These are phyloP conservation scores for Pocillopora meandrina DNA, from an alignment of 92 coral and sea anemone genomes.

Conservation along the genomic window DNA sequence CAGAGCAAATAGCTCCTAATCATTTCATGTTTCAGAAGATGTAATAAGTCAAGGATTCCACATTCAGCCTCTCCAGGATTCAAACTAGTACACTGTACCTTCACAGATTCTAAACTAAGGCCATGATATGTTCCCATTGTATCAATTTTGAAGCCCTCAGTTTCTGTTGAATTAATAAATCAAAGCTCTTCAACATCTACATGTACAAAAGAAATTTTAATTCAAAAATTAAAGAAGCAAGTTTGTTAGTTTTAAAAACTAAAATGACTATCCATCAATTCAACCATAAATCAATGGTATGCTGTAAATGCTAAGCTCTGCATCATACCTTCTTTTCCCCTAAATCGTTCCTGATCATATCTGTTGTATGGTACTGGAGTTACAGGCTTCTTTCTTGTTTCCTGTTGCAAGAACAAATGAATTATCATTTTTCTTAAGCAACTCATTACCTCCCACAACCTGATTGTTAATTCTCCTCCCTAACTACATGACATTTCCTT, in stretches of 20 bases:
- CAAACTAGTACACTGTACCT: slow-evolving; percentile 47
- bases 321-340: slow-evolving; percentile 91
- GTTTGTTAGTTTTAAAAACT: no score
- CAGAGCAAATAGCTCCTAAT: no score
- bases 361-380: slow-evolving; percentile 97
- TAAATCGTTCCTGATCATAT: slow-evolving; percentile 97
- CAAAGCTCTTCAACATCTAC: background rate
- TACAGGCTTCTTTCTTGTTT: slow-evolving; percentile 83
- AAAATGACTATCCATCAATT: no score
- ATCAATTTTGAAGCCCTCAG: slow-evolving; percentile 98
- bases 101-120: slow-evolving; percentile 94
- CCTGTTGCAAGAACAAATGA: slow-evolving; percentile 50
- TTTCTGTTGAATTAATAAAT: slow-evolving; percentile 54
- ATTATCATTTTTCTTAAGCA: no score
- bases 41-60: no score
- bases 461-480: no score
- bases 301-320: background rate
- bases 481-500: no score
- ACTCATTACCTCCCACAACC: no score
- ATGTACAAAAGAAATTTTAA: background rate
- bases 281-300: background rate
- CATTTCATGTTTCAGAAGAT: no score
- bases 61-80: background rate
- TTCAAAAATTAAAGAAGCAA: background rate
- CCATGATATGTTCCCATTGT: slow-evolving; percentile 99